Evolutionary conservation across 2,113 vertebrate species (phyloP), one percentile per base, ranked within the genome.

Genomic region (Thunnus maccoyii): DNA sequence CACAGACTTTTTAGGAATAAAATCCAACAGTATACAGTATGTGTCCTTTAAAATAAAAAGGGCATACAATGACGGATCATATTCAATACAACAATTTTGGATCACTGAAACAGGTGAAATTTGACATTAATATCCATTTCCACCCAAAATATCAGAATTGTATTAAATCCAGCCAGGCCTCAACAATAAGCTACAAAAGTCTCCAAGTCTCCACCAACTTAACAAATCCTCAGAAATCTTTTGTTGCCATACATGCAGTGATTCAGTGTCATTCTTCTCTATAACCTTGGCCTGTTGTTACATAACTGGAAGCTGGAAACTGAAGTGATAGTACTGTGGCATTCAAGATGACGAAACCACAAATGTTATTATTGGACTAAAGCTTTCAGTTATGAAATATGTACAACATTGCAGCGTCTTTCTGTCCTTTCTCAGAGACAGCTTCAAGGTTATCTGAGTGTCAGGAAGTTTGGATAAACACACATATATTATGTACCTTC

Each of bases 211-310:
- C 17, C 41, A 78, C 51, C 54, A 54, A 66, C n/a, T 14, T 50
- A 51, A 79, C 56, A 14, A 73, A 82, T 76, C 22, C 36, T 32
- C 11, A 50, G 20, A 79, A 73, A 73, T 82, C 68, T 78, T 22
- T 20, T 55, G 27, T 5, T 30, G 18, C 12, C 62, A 62, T 76
- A 81, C 65, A 69, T 56, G 61, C 47, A 3, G 3, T 41, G 27
- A 69, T 16, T 73, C 41, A 12, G 7, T 3, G 11, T 83, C 32
- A 61, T 61, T 80, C 60, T 60, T 27, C 61, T 61, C 70, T 10
- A 10, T 52, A 69, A 82, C 76, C 60, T 57, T 72, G 78, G 50
- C 46, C 72, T 71, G 41, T 48, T 80, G 73, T 63, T n/a, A 58
- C 62, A 73, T 76, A 61, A 80, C 20, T 15, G 5, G 55, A 54